Evolutionary conservation across 30 jellyfish, hydroid and myxozoan genomes (phyloP).

Genomic region (Hydractinia echinata): DNA sequence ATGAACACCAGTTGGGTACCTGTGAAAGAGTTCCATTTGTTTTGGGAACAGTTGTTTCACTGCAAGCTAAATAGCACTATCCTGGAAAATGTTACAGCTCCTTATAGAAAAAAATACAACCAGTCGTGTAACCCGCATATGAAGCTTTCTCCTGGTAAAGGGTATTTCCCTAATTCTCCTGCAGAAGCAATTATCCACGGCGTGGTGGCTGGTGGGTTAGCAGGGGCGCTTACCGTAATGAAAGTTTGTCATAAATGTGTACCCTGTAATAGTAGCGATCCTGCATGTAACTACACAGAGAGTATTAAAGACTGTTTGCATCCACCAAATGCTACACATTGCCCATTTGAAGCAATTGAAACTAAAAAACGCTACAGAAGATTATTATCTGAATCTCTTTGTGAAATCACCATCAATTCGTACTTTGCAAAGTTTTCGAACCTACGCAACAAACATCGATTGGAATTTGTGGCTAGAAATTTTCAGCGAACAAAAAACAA

Average conservation of each 20-base stretch:
- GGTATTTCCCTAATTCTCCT: not conserved
- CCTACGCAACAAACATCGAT: too few relatives aligned
- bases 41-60: slow-evolving; percentile 64
- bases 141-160: not conserved
- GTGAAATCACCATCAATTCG: too few relatives aligned
- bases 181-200: not conserved
- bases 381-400: too few relatives aligned
- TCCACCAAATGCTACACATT: too few relatives aligned
- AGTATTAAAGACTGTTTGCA: too few relatives aligned
- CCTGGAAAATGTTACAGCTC: not conserved
- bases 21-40: slow-evolving; percentile 48
- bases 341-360: too few relatives aligned
- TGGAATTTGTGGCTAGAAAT: not conserved
- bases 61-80: slow-evolving; percentile 26
- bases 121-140: slow-evolving; percentile 9
- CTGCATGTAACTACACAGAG: too few relatives aligned
- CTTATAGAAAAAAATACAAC: slow-evolving; percentile 50
- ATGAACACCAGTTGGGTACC: slow-evolving; percentile 32
- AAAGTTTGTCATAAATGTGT: too few relatives aligned
- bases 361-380: too few relatives aligned
- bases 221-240: too few relatives aligned
- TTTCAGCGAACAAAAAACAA: not conserved
- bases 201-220: not conserved
- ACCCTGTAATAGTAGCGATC: too few relatives aligned
- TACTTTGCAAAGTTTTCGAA: too few relatives aligned